Evolutionary conservation across 2,888 invertebrate genomes (phyloP), one percentile per base, ranked within the genome.

Genomic region (Callyntrura sp.): DNA sequence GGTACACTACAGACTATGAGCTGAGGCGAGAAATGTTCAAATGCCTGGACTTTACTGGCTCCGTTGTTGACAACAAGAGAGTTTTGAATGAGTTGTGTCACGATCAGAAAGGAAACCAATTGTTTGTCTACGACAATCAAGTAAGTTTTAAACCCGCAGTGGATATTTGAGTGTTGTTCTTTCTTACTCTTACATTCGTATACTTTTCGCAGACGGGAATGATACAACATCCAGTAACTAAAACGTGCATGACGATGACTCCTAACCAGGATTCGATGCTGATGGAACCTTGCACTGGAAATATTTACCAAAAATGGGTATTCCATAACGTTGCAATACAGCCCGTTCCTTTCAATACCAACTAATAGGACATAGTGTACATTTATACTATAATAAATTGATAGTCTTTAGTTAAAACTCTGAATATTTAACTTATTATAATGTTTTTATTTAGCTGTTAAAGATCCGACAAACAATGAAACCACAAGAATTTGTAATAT

Each of bases 61-160:
- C 98, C 95, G 96, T 99, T 94, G 35, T 6, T 35, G 35, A 35
- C 35, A 97, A 98, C 23, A 78, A 48, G 43, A 45, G 20, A 9
- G 17, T 48, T 23, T 2, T 0, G 1, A 45, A 43, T 45, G 60
- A 23, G 93, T 96, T 98, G 90, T 99, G 99, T 94, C 99, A 99
- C 95, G 98, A 98, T 91, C 98, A 98, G 98, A 97, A 97, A 89
- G 99, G 99, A 89, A 99, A 99, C 95, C 99, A 99, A 95, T 98
- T 97, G 94, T 99, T 99, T 98, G 96, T 96, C 3, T 99, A 98
- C 94, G 97, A 97, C 94, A 95, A 96, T 90, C 96, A 97, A 96
- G 98, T 82, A 23, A 57, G 45, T 57, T 14, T 51, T 51, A 51
- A 51, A 2, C 51, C 9, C 9, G 5, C 51, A 14, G 2, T 51